Evolutionary conservation across 92 coral and sea anemone species (phyloP).

Genomic region (Epizoanthus scotinus): DNA sequence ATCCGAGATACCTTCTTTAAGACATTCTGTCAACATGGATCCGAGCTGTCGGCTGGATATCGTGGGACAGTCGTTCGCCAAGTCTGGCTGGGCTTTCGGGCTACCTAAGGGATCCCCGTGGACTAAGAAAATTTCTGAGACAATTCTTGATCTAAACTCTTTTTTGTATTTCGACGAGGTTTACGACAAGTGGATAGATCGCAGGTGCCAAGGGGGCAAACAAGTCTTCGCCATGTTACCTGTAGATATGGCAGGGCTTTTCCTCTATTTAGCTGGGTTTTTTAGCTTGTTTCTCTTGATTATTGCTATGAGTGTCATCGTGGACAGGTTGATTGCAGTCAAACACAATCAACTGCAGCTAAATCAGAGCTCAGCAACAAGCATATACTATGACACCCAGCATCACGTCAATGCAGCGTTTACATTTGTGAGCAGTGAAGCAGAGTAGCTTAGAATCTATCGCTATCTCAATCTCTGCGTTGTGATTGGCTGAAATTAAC

Average conservation of each 20-base stretch:
- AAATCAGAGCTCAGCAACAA: not conserved
- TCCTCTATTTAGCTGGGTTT: not conserved
- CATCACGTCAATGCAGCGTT: not conserved
- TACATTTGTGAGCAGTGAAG: not conserved
- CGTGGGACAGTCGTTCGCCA: not conserved
- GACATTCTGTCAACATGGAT: not conserved
- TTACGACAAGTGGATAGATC: slow-evolving; percentile 4
- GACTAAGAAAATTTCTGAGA: not conserved
- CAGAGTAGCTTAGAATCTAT: not conserved
- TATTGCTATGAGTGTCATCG: not conserved
- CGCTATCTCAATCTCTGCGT: no score
- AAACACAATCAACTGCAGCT: not conserved
- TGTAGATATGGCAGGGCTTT: slow-evolving; percentile 3
- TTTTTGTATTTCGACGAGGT: not conserved
- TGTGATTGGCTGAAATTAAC: no score
- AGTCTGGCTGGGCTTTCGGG: slow-evolving; percentile 20
- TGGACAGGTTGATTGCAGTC: not conserved
- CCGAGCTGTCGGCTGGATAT: not conserved
- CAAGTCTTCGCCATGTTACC: not conserved
- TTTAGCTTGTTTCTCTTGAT: not conserved
- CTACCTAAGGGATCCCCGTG: slow-evolving; percentile 16
- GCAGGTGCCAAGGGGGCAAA: not conserved
- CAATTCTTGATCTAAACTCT: not conserved
- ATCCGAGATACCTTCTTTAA: slow-evolving; percentile 5
- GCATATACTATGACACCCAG: not conserved